A percentile compares a stretch with the other conserved stretches of the same genome.
Conservation (phyloP, 1,140 invertebrate species). For the Mactra quadrangularis region DNA sequence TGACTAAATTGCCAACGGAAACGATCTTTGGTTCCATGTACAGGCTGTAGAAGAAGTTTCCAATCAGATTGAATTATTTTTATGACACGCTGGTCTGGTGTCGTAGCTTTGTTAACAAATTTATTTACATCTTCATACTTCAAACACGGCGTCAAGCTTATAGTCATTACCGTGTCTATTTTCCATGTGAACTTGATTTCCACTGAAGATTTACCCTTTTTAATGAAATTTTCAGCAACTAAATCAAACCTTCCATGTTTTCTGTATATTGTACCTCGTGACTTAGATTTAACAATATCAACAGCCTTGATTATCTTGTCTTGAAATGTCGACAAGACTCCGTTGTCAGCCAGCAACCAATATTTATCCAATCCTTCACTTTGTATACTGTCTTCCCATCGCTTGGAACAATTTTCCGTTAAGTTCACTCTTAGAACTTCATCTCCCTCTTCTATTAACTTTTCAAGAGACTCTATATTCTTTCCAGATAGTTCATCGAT, state of each 20-base stretch:
- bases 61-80: conserved; percentile 1
- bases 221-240: neutral
- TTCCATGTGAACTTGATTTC: conserved; percentile 51
- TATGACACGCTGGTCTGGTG: neutral
- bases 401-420: conserved; percentile 19
- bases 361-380: neutral
- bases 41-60: conserved; percentile 14
- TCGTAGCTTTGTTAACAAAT: conserved; percentile 1
- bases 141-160: conserved; percentile 37
- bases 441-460: neutral
- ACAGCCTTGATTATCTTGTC: conserved; percentile 32
- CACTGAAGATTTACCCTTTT: conserved; percentile 2
- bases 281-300: conserved; percentile 26
- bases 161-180: conserved; percentile 15
- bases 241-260: conserved; percentile 43
- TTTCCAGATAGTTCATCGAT: conserved; percentile 40
- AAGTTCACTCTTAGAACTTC: conserved; percentile 35
- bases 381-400: conserved; percentile 32
- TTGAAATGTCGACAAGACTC: conserved; percentile 19
- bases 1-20: conserved; percentile 43
- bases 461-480: conserved; percentile 7
- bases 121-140: neutral
- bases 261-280: conserved; percentile 21
- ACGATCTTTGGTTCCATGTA: neutral
- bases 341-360: conserved; percentile 26